phyloP scores from a whole-genome alignment of 2,888 invertebrate species.

The Dryococelus australis region DNA sequence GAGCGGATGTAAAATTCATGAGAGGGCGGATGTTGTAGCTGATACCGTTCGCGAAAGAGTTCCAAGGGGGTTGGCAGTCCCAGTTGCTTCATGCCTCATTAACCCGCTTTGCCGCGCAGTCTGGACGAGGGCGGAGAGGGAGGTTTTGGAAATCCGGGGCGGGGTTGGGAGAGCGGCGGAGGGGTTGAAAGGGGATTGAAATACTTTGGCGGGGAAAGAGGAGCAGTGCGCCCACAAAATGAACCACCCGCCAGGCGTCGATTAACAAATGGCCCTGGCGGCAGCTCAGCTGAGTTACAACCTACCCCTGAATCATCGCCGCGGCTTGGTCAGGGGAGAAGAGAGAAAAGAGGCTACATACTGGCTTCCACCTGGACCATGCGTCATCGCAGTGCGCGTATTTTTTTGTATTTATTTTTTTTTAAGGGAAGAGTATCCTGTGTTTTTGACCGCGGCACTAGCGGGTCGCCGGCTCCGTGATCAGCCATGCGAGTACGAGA shows the following conservation, averaged over 20 bases:
- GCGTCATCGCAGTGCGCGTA: too few species aligned
- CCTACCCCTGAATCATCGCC: too few species aligned
- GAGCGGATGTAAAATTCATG: neutral
- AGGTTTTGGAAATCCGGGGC: neutral
- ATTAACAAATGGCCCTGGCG: neutral
- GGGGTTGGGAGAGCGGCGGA: neutral
- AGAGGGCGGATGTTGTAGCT: neutral
- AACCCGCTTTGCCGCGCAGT: neutral
- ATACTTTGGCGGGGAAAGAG: neutral
- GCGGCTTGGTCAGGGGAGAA: too few species aligned
- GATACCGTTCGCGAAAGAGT: neutral
- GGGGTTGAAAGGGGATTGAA: neutral
- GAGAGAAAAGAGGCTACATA: too few species aligned
- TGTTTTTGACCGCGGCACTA: too few species aligned
- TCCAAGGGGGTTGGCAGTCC: neutral
- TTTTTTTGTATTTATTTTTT: too few species aligned
- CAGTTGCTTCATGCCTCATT: slow-evolving; percentile 3
- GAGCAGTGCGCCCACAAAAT: neutral
- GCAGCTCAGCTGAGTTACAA: too few species aligned
- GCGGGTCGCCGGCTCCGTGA: too few species aligned
- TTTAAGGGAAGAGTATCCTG: too few species aligned
- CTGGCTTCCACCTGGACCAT: too few species aligned
- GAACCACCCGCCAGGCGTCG: neutral
- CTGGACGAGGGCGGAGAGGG: neutral
- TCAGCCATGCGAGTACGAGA: too few species aligned